Evolutionary conservation across 2,888 invertebrate genomes (phyloP).

Genomic region (Meghimatium bilineatum): DNA sequence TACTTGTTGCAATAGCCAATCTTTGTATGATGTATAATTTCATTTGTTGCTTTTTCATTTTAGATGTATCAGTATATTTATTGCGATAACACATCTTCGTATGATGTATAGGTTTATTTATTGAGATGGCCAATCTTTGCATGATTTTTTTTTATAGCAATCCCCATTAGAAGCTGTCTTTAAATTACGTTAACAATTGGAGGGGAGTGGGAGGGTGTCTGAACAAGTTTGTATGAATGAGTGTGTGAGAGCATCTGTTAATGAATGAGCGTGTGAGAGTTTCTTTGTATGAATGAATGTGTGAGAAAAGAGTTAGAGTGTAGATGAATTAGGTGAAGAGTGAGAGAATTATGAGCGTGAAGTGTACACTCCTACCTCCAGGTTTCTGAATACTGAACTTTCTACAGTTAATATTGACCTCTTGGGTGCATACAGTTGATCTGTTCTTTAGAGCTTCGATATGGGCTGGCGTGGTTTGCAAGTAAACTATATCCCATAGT

Average conservation of each 20-base stretch:
- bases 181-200: too few species aligned
- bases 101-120: too few species aligned
- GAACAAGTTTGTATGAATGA: background rate
- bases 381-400: slow-evolving; percentile 18
- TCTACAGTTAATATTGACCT: slow-evolving; percentile 44
- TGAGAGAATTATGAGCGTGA: background rate
- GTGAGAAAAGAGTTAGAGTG: background rate
- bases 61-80: too few species aligned
- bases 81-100: too few species aligned
- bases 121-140: too few species aligned
- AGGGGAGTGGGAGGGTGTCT: background rate
- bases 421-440: slow-evolving; percentile 64
- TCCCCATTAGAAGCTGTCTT: too few species aligned
- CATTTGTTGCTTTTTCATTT: too few species aligned
- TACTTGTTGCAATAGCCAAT: too few species aligned
- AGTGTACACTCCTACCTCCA: slow-evolving; percentile 3
- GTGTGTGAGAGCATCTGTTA: background rate
- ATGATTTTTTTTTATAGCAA: too few species aligned
- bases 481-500: slow-evolving; percentile 45
- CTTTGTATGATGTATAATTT: too few species aligned
- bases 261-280: background rate
- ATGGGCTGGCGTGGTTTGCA: slow-evolving; percentile 57
- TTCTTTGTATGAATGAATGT: background rate
- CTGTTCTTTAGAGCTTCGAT: slow-evolving; percentile 58
- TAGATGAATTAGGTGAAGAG: background rate